Conservation (phyloP, 2,888 invertebrate genomes). For the Cyclophora albipunctata region DNA sequence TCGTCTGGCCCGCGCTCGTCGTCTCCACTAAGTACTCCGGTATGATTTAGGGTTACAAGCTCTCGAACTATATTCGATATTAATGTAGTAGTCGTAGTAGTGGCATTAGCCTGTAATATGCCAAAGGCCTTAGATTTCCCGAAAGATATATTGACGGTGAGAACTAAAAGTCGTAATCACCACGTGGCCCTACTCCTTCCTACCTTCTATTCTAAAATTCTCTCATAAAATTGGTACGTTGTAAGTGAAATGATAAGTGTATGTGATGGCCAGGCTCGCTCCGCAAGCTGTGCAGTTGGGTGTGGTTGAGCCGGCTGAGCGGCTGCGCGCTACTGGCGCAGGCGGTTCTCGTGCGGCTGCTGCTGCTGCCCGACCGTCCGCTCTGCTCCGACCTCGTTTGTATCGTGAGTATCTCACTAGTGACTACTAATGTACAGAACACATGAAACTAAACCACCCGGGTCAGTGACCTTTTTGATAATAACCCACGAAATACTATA, state of each 20-base stretch:
- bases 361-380: constrained; percentile 58
- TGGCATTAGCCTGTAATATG: no score
- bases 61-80: no score
- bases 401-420: constrained; percentile 4
- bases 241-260: no score
- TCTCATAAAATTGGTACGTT: no score
- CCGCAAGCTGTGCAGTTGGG: constrained; percentile 48
- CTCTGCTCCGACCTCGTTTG: constrained; percentile 6
- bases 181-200: no score
- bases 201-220: no score
- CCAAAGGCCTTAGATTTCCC: no score
- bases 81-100: no score
- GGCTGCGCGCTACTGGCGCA: constrained; percentile 73
- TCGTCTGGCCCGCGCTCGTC: constrained; percentile 52
- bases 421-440: neutral
- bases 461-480: neutral
- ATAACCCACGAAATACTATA: no score
- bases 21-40: constrained; percentile 44
- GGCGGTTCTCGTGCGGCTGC: constrained; percentile 55
- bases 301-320: constrained; percentile 71
- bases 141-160: no score
- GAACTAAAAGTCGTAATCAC: no score
- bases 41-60: constrained; percentile 6
- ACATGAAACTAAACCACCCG: no score
- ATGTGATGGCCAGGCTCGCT: constrained; percentile 38